A percentile compares a stretch with the other conserved stretches of the same genome.
These are phyloP conservation scores for Iguana delicatissima DNA, from an alignment of 2,797 vertebrate genomes.

Conservation along the genomic window DNA sequence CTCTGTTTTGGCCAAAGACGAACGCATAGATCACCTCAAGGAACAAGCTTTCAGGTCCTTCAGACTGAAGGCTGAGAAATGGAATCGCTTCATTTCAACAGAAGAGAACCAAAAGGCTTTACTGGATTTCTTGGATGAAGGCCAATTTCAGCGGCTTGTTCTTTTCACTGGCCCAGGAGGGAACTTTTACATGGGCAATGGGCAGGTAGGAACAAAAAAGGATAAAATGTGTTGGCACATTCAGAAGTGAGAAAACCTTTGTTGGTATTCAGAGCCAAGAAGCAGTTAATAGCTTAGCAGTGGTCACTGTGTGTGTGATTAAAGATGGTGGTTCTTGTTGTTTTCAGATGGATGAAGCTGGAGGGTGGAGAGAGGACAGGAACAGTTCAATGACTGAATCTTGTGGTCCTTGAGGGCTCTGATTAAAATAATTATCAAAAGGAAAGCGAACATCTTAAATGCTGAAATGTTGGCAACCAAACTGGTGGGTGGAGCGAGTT, in stretches of 20 bases:
- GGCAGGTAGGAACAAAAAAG: slow-evolving; percentile 74
- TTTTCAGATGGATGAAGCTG: not conserved
- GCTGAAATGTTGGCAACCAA: not conserved
- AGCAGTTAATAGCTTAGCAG: not conserved
- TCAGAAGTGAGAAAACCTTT: too few relatives aligned
- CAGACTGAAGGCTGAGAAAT: slow-evolving; percentile 85
- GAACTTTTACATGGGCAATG: slow-evolving; percentile 80
- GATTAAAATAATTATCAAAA: not conserved
- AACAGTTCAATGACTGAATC: not conserved
- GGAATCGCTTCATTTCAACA: slow-evolving; percentile 86
- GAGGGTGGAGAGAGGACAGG: not conserved
- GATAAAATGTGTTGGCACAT: not conserved
- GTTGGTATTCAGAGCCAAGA: not conserved
- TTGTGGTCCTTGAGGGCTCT: not conserved
- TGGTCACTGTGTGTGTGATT: not conserved
- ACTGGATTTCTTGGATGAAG: slow-evolving; percentile 84
- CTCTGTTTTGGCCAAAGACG: slow-evolving; percentile 76
- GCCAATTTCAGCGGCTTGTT: slow-evolving; percentile 76
- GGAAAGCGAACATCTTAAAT: not conserved
- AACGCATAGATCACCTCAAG: slow-evolving; percentile 85
- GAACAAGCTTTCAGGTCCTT: slow-evolving; percentile 83
- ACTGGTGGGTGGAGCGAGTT: not conserved
- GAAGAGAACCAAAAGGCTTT: slow-evolving; percentile 87
- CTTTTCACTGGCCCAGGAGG: slow-evolving; percentile 84
- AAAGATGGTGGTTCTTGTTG: not conserved